Percentiles rank a stretch among this genome's conserved stretches.
phyloP scores from a whole-genome alignment of 2,888 invertebrate species.

The Protophormia terraenovae region DNA sequence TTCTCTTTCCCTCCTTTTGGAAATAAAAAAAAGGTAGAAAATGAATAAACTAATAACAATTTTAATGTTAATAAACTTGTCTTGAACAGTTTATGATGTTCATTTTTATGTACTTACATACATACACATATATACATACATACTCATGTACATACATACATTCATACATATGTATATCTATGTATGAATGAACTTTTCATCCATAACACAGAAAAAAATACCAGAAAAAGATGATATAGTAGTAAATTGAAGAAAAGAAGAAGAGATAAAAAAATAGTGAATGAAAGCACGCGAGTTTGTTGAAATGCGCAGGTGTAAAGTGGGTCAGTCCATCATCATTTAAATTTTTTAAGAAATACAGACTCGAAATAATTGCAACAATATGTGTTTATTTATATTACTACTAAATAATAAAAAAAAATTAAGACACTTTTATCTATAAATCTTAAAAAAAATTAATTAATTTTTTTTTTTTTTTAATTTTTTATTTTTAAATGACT shows the following conservation, averaged over 20 bases:
- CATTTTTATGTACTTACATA: no score
- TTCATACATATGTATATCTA: no score
- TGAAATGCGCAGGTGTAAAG: constrained; percentile 43
- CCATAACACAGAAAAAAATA: no score
- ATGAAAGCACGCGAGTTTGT: constrained; percentile 45
- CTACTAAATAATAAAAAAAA: neutral
- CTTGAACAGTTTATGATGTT: neutral
- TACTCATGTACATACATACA: no score
- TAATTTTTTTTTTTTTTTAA: no score
- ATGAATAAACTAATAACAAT: neutral
- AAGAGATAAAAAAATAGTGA: constrained; percentile 17
- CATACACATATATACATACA: no score
- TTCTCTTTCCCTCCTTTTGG: neutral
- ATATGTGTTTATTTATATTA: constrained; percentile 18
- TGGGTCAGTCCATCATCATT: constrained; percentile 8
- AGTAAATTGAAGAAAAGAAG: neutral
- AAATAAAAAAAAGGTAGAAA: neutral
- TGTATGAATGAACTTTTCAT: no score
- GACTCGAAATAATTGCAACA: constrained; percentile 9
- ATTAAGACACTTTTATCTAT: constrained; percentile 1
- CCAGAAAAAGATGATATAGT: no score
- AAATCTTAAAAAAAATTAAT: constrained; percentile 18
- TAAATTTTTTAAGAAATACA: neutral
- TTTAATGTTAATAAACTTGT: constrained; percentile 42
- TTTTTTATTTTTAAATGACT: neutral